Conservation (phyloP, 2,113 vertebrate genomes). For the Mellivora capensis region DNA sequence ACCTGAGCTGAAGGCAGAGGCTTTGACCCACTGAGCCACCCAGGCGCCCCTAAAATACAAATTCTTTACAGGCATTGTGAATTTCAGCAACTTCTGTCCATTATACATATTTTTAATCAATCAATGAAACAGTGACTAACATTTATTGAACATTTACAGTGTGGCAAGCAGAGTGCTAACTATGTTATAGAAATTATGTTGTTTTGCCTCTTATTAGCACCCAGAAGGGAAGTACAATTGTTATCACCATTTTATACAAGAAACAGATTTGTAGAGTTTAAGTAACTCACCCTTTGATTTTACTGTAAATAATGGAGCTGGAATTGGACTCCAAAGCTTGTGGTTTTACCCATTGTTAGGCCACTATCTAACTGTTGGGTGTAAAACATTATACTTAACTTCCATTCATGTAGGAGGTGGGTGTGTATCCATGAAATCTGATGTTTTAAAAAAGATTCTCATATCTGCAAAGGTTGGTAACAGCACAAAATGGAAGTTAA, state of each 20-base stretch:
- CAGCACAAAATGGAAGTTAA: neutral
- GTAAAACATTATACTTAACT: neutral
- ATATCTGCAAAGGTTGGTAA: neutral
- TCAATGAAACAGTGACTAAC: neutral
- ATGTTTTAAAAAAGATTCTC: constrained; percentile 9
- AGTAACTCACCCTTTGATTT: neutral
- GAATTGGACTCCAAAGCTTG: neutral
- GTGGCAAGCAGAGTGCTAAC: neutral
- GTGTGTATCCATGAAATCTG: neutral
- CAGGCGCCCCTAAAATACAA: neutral
- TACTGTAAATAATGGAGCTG: neutral
- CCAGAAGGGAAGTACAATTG: neutral
- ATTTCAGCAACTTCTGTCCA: neutral
- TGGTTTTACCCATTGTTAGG: neutral
- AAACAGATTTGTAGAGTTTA: neutral
- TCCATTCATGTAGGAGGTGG: neutral
- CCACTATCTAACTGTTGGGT: neutral
- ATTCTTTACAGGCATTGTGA: neutral
- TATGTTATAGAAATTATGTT: neutral
- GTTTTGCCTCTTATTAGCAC: neutral
- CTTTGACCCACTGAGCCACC: too few relatives aligned
- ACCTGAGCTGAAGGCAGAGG: too few relatives aligned
- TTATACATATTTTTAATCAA: neutral
- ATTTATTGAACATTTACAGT: neutral
- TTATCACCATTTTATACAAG: neutral